Percentiles rank a stretch among this genome's conserved stretches.
Evolutionary conservation across 2,113 vertebrate species (phyloP).

Genomic region (Bagarius yarrelli): DNA sequence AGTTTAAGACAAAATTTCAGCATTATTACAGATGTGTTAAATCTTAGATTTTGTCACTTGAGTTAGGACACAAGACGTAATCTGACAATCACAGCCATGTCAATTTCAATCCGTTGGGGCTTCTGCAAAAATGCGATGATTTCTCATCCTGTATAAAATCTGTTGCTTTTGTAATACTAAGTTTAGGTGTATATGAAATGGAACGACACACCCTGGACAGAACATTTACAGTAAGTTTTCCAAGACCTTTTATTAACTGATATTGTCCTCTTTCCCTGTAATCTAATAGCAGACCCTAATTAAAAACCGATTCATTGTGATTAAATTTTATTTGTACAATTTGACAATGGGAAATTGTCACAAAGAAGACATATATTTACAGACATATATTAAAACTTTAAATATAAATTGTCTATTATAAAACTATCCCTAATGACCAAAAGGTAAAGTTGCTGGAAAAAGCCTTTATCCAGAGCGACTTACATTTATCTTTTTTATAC

Average conservation of each 20-base stretch:
- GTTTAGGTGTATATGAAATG: not conserved
- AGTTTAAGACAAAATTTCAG: too few relatives aligned
- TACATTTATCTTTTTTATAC: too few relatives aligned
- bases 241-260: not conserved
- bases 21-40: not conserved
- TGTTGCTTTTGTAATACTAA: not conserved
- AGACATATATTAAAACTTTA: not conserved
- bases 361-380: not conserved
- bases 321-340: not conserved
- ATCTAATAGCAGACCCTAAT: not conserved
- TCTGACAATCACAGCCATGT: not conserved
- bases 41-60: not conserved
- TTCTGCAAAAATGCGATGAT: not conserved
- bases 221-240: not conserved
- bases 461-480: too few relatives aligned
- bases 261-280: not conserved
- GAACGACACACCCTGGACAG: not conserved
- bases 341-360: not conserved
- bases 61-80: not conserved
- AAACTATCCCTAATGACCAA: not conserved
- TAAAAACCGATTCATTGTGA: not conserved
- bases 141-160: not conserved
- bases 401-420: not conserved
- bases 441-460: not conserved
- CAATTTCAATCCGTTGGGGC: not conserved